Conservation (phyloP, 2,113 vertebrate species). For the Forbesichthys papilliferus region DNA sequence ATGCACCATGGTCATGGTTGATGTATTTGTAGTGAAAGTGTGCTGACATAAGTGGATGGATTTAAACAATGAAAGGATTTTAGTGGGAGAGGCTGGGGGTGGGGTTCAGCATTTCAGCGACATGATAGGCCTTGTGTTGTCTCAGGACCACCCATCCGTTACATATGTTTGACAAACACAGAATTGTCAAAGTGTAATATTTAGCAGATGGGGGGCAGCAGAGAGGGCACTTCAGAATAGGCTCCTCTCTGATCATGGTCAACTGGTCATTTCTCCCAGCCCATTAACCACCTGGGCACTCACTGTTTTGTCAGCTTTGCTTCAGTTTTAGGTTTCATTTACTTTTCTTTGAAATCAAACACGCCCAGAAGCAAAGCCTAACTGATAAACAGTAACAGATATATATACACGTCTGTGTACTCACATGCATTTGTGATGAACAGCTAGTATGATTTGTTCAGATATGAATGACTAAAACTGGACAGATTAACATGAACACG, state of each 20-base stretch:
- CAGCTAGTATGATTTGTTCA: too few species aligned
- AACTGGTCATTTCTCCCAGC: slow-evolving; percentile 76
- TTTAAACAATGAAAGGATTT: too few species aligned
- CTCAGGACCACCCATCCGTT: slow-evolving; percentile 76
- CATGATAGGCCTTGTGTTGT: slow-evolving; percentile 46
- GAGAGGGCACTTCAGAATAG: slow-evolving; percentile 61
- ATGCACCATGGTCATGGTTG: too few species aligned
- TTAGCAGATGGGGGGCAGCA: slow-evolving; percentile 74
- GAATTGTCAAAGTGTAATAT: slow-evolving; percentile 74
- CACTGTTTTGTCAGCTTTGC: slow-evolving; percentile 80
- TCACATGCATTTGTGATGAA: background rate
- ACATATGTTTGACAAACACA: slow-evolving; percentile 72
- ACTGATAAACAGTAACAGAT: slow-evolving; percentile 42
- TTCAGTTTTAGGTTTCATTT: slow-evolving; percentile 73
- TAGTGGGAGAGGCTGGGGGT: too few species aligned
- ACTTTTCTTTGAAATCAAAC: slow-evolving; percentile 75
- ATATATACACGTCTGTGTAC: background rate
- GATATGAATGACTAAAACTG: too few species aligned
- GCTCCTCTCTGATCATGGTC: slow-evolving; percentile 73
- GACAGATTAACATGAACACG: too few species aligned
- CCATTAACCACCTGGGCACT: slow-evolving; percentile 81
- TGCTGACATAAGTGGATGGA: too few species aligned
- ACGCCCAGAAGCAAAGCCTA: slow-evolving; percentile 49
- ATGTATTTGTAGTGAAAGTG: too few species aligned
- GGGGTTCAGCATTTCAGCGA: slow-evolving; percentile 3